A percentile compares a stretch with the other conserved stretches of the same genome.
These are phyloP conservation scores for Nezara viridula DNA, from an alignment of 2,888 invertebrate genomes.

Conservation along the genomic window DNA sequence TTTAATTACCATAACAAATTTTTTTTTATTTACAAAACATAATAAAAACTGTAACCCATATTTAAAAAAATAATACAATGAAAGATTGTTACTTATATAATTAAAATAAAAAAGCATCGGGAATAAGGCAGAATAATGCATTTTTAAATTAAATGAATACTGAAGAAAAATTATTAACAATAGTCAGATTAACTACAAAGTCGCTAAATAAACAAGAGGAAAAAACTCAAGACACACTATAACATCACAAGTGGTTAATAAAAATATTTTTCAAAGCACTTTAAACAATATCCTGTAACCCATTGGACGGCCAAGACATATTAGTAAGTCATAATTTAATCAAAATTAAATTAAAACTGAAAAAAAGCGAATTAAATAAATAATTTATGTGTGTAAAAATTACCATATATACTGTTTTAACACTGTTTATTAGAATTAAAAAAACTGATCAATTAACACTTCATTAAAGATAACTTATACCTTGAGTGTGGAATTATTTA, in stretches of 20 bases:
- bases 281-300: neutral
- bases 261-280: slow-evolving; percentile 11
- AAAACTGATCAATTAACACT: neutral
- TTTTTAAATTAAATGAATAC: neutral
- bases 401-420: neutral
- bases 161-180: neutral
- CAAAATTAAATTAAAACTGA: neutral
- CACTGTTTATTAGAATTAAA: neutral
- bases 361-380: neutral
- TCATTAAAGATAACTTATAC: neutral
- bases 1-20: neutral
- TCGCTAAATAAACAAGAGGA: neutral
- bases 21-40: neutral
- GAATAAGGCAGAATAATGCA: neutral
- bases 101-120: neutral
- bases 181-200: neutral
- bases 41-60: neutral
- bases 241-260: neutral
- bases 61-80: neutral
- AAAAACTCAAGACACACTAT: neutral
- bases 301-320: slow-evolving; percentile 21
- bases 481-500: neutral
- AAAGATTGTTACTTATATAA: neutral
- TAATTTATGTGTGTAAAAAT: neutral
- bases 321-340: slow-evolving; percentile 18